phyloP scores from a whole-genome alignment of 2,888 invertebrate genomes.

The Caenorhabditis sp. region DNA sequence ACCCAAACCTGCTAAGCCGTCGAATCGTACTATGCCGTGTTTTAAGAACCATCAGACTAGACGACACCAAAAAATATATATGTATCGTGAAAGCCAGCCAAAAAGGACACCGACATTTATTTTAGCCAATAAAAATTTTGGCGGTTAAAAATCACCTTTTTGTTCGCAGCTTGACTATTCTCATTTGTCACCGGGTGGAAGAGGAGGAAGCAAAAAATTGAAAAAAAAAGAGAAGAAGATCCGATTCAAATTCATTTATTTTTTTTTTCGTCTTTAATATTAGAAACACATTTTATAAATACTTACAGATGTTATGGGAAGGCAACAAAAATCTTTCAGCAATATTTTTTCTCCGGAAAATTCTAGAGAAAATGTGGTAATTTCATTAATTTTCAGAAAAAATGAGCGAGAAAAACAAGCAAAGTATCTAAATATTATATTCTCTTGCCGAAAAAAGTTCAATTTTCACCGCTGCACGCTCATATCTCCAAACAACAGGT shows the following conservation, averaged over 20 bases:
- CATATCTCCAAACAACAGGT: no score
- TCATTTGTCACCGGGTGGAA: not conserved
- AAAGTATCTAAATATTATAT: no score
- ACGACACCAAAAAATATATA: not conserved
- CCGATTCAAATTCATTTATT: not conserved
- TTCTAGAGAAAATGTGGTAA: no score
- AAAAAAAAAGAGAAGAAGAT: conserved; percentile 3
- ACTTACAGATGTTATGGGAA: no score
- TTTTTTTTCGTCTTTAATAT: not conserved
- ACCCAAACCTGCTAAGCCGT: not conserved
- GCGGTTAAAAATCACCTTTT: not conserved
- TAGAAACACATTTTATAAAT: not conserved
- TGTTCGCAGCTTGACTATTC: not conserved
- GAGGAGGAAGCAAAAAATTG: not conserved
- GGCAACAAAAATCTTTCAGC: no score
- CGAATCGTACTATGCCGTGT: conserved; percentile 6
- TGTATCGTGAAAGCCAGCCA: not conserved
- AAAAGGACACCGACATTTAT: not conserved
- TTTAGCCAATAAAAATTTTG: conserved; percentile 5
- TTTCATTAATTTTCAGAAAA: no score
- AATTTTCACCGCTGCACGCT: no score
- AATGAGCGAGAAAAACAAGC: no score
- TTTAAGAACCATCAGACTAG: not conserved
- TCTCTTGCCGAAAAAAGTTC: no score
- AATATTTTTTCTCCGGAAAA: no score